These are phyloP conservation scores for Siderastrea radians DNA, from an alignment of 92 coral and sea anemone species.

Conservation along the genomic window DNA sequence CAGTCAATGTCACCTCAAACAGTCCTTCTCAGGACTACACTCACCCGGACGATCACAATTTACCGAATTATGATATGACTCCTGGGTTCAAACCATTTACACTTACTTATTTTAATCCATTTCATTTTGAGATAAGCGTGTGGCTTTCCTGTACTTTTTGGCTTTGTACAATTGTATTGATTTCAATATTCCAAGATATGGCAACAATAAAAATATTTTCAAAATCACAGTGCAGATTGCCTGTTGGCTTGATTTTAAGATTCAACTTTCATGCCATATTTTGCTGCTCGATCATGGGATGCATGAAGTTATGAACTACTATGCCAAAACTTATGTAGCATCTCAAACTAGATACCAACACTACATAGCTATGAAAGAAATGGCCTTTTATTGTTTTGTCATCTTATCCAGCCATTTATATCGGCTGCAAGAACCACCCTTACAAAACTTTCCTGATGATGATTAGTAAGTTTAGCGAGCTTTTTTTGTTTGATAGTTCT, in stretches of 20 bases:
- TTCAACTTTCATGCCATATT: conserved; percentile 83
- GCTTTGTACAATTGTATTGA: no score
- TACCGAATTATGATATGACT: no score
- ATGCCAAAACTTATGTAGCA: conserved; percentile 79
- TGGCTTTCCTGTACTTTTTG: no score
- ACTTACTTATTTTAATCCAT: not conserved
- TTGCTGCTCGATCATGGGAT: conserved; percentile 86
- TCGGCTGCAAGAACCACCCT: conserved; percentile 91
- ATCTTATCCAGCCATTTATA: conserved; percentile 91
- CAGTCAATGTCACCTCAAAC: no score
- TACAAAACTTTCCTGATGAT: conserved; percentile 96
- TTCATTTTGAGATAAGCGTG: no score
- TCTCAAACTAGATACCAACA: conserved; percentile 78
- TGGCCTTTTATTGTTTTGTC: conserved; percentile 99
- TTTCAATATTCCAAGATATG: no score
- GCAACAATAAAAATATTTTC: conserved; percentile 45
- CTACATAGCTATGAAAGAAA: conserved; percentile 92
- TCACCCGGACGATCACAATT: no score
- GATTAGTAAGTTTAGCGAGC: conserved; percentile 89
- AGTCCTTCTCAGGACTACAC: no score
- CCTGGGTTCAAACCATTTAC: no score
- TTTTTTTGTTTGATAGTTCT: not conserved
- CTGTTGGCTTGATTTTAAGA: conserved; percentile 68
- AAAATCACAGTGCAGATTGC: conserved; percentile 53
- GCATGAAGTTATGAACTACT: conserved; percentile 88